Percentiles rank a stretch among this genome's conserved stretches.
Evolutionary conservation across 2,797 vertebrate species (phyloP).

Genomic region (Agapornis canus): DNA sequence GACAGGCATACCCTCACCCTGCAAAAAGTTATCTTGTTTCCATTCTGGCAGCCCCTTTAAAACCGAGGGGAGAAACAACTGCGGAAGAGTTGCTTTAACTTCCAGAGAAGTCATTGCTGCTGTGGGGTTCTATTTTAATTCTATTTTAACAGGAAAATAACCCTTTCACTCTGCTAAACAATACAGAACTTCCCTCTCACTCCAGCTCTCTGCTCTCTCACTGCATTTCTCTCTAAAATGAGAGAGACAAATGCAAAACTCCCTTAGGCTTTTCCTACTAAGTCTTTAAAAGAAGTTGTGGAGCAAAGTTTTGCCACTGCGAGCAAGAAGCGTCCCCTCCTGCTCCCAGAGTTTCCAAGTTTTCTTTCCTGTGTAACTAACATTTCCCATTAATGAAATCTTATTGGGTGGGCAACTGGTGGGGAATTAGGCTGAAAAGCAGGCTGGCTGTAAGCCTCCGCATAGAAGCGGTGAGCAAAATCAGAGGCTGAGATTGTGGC

Average conservation of each 20-base stretch:
- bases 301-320: neutral
- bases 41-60: slow-evolving; percentile 5
- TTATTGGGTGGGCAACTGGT: slow-evolving; percentile 10
- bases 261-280: neutral
- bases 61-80: neutral
- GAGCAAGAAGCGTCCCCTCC: neutral
- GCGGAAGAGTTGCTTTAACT: neutral
- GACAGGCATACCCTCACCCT: neutral
- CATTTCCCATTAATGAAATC: neutral
- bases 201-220: neutral
- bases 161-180: neutral
- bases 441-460: neutral
- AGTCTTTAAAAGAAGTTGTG: neutral
- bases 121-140: neutral
- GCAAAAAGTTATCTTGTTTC: neutral
- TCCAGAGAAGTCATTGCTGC: slow-evolving; percentile 20
- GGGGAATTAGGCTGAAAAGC: neutral
- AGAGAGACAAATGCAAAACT: neutral
- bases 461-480: neutral
- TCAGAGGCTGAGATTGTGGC: neutral
- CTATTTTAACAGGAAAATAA: neutral
- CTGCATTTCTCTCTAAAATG: neutral
- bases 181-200: neutral
- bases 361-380: neutral
- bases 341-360: neutral